Base-by-base conservation (phyloP, 2,113 vertebrate genomes). In the Cebidichthys violaceus region DNA sequence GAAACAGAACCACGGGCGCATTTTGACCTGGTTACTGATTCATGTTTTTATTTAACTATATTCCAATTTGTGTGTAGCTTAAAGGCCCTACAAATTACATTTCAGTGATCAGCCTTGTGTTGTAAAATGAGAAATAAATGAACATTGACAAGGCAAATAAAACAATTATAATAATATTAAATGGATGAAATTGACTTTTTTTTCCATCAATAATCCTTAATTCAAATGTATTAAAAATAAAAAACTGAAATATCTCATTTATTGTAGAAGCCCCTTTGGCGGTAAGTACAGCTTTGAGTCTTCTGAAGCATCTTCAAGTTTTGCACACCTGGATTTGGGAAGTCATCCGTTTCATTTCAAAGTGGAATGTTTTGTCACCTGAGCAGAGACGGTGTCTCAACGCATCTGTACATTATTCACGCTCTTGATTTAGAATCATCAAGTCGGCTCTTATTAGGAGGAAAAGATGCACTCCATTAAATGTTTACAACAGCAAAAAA, bases 341-440 rank as follows among this genome's bases (percentile, higher is more conserved):
- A 50, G 45, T 50, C 11, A 37, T 65, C 24, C 1, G 20, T 60
- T 37, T 77, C 65, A 37, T 82, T 73, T 73, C 13, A 79, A 79
- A 27, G 9, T 78, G 70, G 29, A 45, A 81, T 78, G 47, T 43
- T 70, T 33, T 52, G 22, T 75, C 74, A 71, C 70, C 77, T 64
- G 62, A 70, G 35, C 47, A 77, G 41, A 68, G 13, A 61, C 29
- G 4, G 35, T 35, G 22, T 80, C 67, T 50, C 57, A 45, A 41
- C 39, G 33, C 43, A 11, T 70, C 68, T 20, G 18, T 71, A 41
- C n/a, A 62, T 75, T 65, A 75, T 74, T 75, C 9, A 79, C 65
- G 54, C 64, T 66, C 50, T 54, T 39, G 41, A 62, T 70, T 70
- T 43, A 14, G 6, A 71, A 41, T 59, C 43, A 55, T 62, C 47